Conservation (phyloP, 1,140 invertebrate genomes). For the Paralvinella palmiformis region DNA sequence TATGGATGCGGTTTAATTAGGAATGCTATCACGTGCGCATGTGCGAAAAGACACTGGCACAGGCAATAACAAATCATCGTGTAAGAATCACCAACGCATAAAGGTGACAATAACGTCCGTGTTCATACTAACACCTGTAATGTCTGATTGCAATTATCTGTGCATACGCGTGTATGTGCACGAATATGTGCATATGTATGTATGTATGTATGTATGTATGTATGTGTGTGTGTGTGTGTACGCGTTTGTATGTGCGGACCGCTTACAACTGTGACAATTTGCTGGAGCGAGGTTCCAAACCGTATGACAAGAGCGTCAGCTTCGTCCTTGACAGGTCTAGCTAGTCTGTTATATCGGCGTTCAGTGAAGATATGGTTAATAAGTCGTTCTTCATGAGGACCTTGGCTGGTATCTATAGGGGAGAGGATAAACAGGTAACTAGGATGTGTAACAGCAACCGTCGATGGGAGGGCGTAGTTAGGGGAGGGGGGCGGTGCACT, state of each 20-base stretch:
- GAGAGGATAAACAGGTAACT: background rate
- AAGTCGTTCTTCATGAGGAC: slow-evolving; percentile 85
- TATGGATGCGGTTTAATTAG: too few species aligned
- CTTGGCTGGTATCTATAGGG: slow-evolving; percentile 37
- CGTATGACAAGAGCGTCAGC: slow-evolving; percentile 88
- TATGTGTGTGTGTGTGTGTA: background rate
- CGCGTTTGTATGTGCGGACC: background rate
- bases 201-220: background rate
- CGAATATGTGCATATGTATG: background rate
- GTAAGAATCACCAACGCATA: background rate
- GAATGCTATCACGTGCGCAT: too few species aligned
- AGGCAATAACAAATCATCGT: too few species aligned
- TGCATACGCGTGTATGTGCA: background rate
- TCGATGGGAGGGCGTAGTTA: background rate
- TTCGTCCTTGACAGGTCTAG: slow-evolving; percentile 94
- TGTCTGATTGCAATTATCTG: background rate
- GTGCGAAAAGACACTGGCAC: too few species aligned
- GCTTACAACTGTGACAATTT: slow-evolving; percentile 99
- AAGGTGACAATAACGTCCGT: background rate
- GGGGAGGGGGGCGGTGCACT: background rate
- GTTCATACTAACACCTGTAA: background rate
- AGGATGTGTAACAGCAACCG: background rate
- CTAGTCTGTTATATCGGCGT: slow-evolving; percentile 89
- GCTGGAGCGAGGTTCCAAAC: slow-evolving; percentile 96
- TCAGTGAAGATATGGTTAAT: slow-evolving; percentile 73